Percentiles rank a stretch among this genome's conserved stretches.
Conservation (phyloP, 2,888 invertebrate genomes). For the Nebria brevicollis region DNA sequence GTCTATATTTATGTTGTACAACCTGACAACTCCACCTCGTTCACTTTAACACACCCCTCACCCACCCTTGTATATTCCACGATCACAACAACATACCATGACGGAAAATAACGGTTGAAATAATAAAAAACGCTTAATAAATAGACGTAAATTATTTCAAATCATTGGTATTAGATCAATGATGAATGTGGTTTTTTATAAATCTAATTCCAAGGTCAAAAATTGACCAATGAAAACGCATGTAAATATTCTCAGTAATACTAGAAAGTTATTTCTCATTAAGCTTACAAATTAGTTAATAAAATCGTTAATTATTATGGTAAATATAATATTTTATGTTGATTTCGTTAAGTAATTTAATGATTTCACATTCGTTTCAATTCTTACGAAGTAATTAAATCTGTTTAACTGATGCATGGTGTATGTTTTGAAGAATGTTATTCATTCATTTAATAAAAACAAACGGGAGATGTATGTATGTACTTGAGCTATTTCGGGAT, state of each 20-base stretch:
- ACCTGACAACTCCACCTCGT: not conserved
- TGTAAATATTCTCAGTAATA: no score
- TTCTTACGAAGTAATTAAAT: not conserved
- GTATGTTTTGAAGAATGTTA: not conserved
- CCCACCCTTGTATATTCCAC: not conserved
- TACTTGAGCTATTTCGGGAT: slow-evolving; percentile 20
- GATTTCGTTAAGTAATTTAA: not conserved
- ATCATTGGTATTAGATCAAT: no score
- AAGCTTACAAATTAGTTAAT: no score
- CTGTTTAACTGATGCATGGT: no score
- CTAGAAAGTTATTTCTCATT: no score
- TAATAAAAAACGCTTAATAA: not conserved
- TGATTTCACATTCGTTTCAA: not conserved
- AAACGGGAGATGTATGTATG: slow-evolving; percentile 16
- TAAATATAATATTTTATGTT: not conserved
- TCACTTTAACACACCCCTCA: not conserved
- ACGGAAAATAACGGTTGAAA: not conserved
- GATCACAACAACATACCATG: not conserved
- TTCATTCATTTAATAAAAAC: slow-evolving; percentile 35
- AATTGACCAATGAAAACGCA: no score
- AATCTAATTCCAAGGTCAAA: no score
- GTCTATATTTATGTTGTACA: not conserved
- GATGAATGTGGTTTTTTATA: no score
- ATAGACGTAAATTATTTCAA: no score
- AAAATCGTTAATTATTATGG: no score